Evolutionary conservation across 2,888 invertebrate species (phyloP).

Genomic region (Diaphora mendica): DNA sequence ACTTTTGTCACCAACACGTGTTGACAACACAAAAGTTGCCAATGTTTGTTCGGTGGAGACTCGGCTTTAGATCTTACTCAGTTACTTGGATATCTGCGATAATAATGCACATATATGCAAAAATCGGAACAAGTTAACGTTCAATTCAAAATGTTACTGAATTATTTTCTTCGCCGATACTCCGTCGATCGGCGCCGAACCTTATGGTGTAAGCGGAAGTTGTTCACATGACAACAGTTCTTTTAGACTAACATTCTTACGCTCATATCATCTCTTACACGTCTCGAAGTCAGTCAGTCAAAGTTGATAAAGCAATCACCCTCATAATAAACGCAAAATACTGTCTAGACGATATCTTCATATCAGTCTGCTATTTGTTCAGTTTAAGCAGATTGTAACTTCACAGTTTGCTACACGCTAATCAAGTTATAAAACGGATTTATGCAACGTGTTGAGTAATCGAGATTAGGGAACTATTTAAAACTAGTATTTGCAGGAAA

Average conservation of each 20-base stretch:
- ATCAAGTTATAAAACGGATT: neutral
- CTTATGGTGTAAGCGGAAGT: neutral
- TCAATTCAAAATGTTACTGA: too few relatives aligned
- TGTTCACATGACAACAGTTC: neutral
- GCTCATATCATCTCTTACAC: too few relatives aligned
- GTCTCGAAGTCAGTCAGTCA: too few relatives aligned
- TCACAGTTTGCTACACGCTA: neutral
- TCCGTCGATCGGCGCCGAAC: too few relatives aligned
- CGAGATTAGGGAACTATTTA: neutral
- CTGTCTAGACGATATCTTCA: neutral
- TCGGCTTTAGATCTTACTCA: too few relatives aligned
- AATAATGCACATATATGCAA: too few relatives aligned
- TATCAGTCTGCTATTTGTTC: neutral
- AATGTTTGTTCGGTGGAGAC: too few relatives aligned
- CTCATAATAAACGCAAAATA: neutral
- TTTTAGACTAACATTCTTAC: neutral
- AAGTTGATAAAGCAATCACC: neutral
- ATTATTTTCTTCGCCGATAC: too few relatives aligned
- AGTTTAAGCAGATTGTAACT: neutral
- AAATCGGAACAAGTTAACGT: too few relatives aligned
- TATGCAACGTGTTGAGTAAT: conserved; percentile 3
- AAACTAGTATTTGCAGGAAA: neutral
- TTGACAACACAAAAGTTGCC: too few relatives aligned
- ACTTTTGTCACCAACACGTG: too few relatives aligned
- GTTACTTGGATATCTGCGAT: too few relatives aligned